Base-by-base conservation (phyloP, 2,888 invertebrate genomes). In the Hyalella azteca region DNA sequence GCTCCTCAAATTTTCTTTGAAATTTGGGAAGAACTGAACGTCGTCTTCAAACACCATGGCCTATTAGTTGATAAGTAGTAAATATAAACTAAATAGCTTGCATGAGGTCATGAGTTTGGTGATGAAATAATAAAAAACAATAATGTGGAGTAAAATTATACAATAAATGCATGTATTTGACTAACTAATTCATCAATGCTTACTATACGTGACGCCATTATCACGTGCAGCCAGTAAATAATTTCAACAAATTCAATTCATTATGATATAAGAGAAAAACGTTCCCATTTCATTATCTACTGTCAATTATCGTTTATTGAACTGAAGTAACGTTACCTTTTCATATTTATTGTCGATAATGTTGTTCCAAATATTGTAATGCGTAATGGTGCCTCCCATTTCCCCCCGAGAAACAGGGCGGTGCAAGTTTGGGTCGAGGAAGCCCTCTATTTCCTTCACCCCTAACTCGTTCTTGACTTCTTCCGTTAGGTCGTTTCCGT, bases 351-450 rank as follows among this genome's bases (percentile, higher is more conserved):
- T 79, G 36, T 80, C 77, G n/a, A 85, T 66, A 39, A 94, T 93
- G 89, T 93, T 92, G 86, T 91, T 90, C 98, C 98, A 98, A 81
- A 97, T 92, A 79, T 91, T 89, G 88, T 94, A 96, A 88, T 99
- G 99, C 87, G 97, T 97, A 78, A 99, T 90, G 87, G 99, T 99
- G 87, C 99, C 99, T 3, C 98, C 99, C 79, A 99, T 93, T 89
- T 99, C 99, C 3, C 99, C 99, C 88, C 93, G 91, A 79, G 96
- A 99, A 93, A 99, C 94, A 15, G 95, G 93, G 85, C 98, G 93
- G 87, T 94, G 93, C 86, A 95, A 93, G 89, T 94, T 96, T 0
- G 97, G 97, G 89, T 98, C 97, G 84, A 92, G 91, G 88, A 95
- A 98, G 78, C 92, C 92, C 0, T 93, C 92, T 89, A 97, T 90